phyloP scores from a whole-genome alignment of 2,888 invertebrate species.

The Heliconius ismenius region DNA sequence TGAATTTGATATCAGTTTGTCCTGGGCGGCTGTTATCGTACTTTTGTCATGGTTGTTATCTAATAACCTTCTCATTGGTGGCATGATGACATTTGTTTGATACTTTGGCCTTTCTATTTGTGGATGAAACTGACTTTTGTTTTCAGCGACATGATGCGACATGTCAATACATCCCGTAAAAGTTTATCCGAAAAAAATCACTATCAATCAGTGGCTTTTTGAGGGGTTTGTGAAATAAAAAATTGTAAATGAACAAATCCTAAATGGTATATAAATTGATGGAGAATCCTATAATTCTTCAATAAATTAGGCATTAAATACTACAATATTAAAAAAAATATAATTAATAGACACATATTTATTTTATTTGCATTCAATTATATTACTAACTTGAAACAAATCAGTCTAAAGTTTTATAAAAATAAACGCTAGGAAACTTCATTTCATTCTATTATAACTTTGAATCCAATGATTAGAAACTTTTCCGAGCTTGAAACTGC shows the following conservation, averaged over 20 bases:
- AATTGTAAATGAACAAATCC: background rate
- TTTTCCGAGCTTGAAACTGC: background rate
- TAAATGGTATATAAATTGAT: too few species aligned
- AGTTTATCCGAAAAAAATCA: background rate
- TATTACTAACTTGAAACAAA: background rate
- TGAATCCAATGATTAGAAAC: slow-evolving; percentile 10
- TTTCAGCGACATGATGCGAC: background rate
- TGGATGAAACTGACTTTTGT: background rate
- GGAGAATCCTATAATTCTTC: too few species aligned
- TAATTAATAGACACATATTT: background rate
- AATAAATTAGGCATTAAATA: background rate
- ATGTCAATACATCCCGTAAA: background rate
- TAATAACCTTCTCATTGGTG: background rate
- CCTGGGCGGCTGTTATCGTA: background rate
- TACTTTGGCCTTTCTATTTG: background rate
- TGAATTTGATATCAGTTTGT: background rate
- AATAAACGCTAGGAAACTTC: background rate
- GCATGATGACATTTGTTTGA: background rate
- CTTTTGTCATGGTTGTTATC: background rate
- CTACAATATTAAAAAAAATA: background rate
- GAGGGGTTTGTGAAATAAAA: background rate
- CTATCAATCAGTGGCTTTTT: too few species aligned
- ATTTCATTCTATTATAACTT: slow-evolving; percentile 9
- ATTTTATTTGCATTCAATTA: background rate
- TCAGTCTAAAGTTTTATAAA: background rate